Evolutionary conservation across 2,113 vertebrate genomes (phyloP), one percentile per base, ranked within the genome.

Genomic region (Anoplopoma fimbria): DNA sequence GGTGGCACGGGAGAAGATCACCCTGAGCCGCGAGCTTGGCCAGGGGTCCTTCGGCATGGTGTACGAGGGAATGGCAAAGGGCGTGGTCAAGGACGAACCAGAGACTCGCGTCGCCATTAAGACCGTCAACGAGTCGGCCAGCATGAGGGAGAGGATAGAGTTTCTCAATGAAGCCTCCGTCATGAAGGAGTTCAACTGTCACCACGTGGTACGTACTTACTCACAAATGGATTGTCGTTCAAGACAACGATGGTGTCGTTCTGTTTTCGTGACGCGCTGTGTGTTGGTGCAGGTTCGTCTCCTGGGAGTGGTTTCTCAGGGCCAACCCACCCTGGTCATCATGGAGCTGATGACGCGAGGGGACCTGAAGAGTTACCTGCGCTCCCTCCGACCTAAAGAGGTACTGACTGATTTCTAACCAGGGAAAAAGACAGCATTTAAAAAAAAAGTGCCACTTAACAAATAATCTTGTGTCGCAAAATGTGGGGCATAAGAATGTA

Each of bases 21-120:
- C 95, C 62, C 96, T 99, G 96, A 97, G 93, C 65, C 94, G 97
- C 4, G 98, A 99, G 95, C 95, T 99, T 0, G 98, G 98, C 21
- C 98, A 99, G 80, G 98, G 98, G 73, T 99, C 98, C 1, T 99
- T 99, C 0, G 98, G 98, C n/a, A 99, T 99, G 98, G 98, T 99
- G 55, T 99, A 99, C 0, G 98, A 99, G 90, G 98, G 98, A 5
- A 88, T 98, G 34, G 98, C 97, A 14, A 99, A 99, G 90, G 98
- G 98, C 0, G 97, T 99, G 73, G 97, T 99, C 73, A 99, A 99
- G 89, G 98, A 98, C 0, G 98, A 99, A 49, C 94, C 97, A 0
- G 98, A 99, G 88, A 99, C 97, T 1, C 89, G 95, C 0, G 98
- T 99, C 73, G 98, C 98, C 88, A 97, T 99, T 68, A 99, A 99